Conservation (phyloP, 2,113 vertebrate genomes). For the Sciurus niger region DNA sequence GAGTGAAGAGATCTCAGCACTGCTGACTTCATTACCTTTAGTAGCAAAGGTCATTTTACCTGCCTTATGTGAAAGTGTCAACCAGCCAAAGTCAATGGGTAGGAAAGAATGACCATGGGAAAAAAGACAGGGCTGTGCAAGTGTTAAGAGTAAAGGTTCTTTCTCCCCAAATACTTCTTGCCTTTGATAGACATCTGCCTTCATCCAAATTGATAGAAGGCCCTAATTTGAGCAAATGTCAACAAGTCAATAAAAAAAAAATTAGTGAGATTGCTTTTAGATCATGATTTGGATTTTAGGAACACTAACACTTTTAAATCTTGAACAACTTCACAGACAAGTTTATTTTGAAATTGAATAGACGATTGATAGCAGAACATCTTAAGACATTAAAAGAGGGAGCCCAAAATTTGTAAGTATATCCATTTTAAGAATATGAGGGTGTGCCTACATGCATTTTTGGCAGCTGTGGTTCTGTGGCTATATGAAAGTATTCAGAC, state of each 20-base stretch:
- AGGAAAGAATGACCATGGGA: neutral
- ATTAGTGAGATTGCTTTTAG: neutral
- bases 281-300: neutral
- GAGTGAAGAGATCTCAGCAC: neutral
- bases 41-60: neutral
- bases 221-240: neutral
- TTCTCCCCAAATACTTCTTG: neutral
- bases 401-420: constrained; percentile 59
- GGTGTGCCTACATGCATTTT: constrained; percentile 74
- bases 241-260: neutral
- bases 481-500: constrained; percentile 74
- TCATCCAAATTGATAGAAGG: constrained; percentile 20
- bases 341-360: constrained; percentile 38
- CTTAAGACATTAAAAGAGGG: constrained; percentile 33
- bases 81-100: neutral
- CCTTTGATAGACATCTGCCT: neutral
- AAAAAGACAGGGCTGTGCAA: neutral
- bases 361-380: constrained; percentile 29
- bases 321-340: neutral
- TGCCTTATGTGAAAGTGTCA: neutral
- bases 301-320: neutral
- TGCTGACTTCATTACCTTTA: neutral
- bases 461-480: constrained; percentile 72
- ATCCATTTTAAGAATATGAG: constrained; percentile 67
- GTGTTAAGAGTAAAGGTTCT: neutral